These are phyloP conservation scores for Carlito syrichta DNA, from an alignment of 2,113 vertebrate species.

Conservation along the genomic window DNA sequence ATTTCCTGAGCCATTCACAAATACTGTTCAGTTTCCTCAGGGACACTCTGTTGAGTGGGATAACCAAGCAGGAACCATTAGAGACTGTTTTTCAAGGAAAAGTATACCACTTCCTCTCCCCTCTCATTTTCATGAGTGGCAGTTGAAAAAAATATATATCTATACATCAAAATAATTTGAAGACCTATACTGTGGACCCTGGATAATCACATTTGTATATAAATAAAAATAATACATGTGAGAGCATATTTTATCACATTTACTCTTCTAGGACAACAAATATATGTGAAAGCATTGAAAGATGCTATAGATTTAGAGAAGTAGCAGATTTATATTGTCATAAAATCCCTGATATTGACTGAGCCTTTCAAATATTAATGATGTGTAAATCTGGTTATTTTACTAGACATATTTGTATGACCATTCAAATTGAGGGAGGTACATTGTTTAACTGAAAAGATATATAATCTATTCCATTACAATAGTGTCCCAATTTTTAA, in stretches of 20 bases:
- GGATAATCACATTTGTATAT: not conserved
- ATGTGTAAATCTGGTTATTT: not conserved
- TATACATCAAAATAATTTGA: not conserved
- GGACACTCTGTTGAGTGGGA: not conserved
- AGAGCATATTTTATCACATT: not conserved
- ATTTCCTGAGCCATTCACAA: not conserved
- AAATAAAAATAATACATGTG: not conserved
- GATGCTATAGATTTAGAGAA: not conserved
- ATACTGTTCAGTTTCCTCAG: not conserved
- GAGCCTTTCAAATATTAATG: slow-evolving; percentile 26
- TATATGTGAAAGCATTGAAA: not conserved
- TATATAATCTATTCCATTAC: not conserved
- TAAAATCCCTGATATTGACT: not conserved
- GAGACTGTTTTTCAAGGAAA: not conserved
- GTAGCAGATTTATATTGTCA: not conserved
- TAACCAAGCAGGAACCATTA: not conserved
- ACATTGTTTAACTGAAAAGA: not conserved
- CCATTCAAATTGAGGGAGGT: not conserved
- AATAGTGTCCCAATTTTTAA: not conserved
- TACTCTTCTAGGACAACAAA: not conserved
- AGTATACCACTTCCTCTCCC: not conserved
- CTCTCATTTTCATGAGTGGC: not conserved
- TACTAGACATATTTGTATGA: not conserved
- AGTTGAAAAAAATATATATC: not conserved
- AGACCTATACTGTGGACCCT: not conserved